Evolutionary conservation across 2,888 invertebrate genomes (phyloP).

Genomic region (Rhagonycha lutea): DNA sequence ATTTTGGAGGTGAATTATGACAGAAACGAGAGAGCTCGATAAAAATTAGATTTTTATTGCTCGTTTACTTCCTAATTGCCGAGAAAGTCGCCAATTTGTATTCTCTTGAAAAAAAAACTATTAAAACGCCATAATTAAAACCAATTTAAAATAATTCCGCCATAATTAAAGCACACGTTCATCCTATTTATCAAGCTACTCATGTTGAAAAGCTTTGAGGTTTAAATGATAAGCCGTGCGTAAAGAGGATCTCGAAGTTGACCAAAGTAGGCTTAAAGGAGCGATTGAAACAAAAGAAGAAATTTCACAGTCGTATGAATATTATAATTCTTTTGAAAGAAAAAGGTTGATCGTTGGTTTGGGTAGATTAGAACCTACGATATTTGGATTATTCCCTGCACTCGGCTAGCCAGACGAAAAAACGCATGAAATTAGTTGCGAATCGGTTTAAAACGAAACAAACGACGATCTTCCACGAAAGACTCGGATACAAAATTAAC

Average conservation of each 20-base stretch:
- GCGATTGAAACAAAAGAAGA: too few species aligned
- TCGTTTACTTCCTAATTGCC: not conserved
- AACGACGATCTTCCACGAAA: too few species aligned
- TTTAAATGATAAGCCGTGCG: not conserved
- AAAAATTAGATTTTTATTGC: not conserved
- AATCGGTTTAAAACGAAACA: too few species aligned
- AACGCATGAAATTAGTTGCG: too few species aligned
- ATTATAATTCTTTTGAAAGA: too few species aligned
- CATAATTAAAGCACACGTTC: not conserved
- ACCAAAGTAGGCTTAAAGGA: not conserved
- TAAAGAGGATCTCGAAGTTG: not conserved
- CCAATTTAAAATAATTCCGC: not conserved
- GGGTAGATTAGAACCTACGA: too few species aligned
- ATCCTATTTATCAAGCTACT: not conserved
- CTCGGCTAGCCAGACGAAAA: too few species aligned
- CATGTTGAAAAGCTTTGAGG: not conserved
- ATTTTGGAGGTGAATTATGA: too few species aligned
- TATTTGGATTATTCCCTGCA: too few species aligned
- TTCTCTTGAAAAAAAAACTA: not conserved
- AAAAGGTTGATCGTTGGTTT: too few species aligned
- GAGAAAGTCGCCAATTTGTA: not conserved
- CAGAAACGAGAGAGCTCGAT: not conserved
- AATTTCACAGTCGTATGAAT: too few species aligned
- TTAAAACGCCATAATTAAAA: not conserved
- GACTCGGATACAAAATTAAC: too few species aligned